phyloP scores from a whole-genome alignment of 2,797 vertebrate genomes.

The Xiphophorus birchmanni region DNA sequence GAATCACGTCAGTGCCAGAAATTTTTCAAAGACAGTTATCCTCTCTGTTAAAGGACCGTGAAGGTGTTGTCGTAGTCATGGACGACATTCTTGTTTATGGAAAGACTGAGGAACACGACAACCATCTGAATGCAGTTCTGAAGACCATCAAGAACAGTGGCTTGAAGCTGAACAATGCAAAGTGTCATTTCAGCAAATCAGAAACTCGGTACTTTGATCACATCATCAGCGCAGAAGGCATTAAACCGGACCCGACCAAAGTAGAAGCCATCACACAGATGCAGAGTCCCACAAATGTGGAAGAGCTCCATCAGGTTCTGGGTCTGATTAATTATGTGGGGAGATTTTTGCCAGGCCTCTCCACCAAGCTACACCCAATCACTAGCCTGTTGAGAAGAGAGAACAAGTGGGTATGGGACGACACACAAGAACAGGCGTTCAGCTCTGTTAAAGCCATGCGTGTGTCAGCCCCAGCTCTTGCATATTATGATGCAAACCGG shows the following conservation, averaged over 20 bases:
- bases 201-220: background rate
- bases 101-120: no score
- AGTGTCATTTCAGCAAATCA: background rate
- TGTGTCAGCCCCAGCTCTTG: background rate
- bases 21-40: no score
- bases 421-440: background rate
- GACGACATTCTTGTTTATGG: no score
- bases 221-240: background rate
- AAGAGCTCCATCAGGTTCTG: background rate
- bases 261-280: background rate
- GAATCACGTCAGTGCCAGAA: no score
- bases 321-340: background rate
- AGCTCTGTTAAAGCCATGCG: background rate
- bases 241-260: background rate
- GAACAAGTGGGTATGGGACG: background rate
- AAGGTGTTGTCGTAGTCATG: no score
- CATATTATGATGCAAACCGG: slow-evolving; percentile 1
- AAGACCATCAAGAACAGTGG: background rate
- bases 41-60: no score
- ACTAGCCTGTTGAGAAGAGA: background rate
- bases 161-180: background rate
- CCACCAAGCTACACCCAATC: background rate
- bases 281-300: background rate
- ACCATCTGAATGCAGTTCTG: background rate
- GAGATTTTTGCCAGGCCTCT: background rate